Base-by-base conservation (phyloP, 2,888 invertebrate genomes). In the Megamerina dolium region DNA sequence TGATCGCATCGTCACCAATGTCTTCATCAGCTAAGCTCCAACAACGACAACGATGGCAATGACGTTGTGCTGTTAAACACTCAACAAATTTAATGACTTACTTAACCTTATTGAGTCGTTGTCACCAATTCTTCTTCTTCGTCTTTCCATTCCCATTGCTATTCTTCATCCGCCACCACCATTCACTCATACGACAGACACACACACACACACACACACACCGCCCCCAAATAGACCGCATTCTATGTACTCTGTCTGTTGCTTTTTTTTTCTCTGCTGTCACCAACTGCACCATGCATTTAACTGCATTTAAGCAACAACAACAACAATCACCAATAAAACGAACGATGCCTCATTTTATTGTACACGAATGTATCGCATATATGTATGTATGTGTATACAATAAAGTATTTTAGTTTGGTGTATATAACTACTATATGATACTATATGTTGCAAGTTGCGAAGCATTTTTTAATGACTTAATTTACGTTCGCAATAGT, bases 391-490 rank as follows among this genome's bases (percentile, higher is more conserved):
- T n/a, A n/a, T n/a, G n/a, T n/a, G n/a, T n/a, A n/a, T n/a, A n/a
- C n/a, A n/a, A n/a, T n/a, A n/a, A n/a, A n/a, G n/a, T n/a, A n/a
- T n/a, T n/a, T n/a, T n/a, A n/a, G n/a, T n/a, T n/a, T n/a, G n/a
- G n/a, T n/a, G n/a, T n/a, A n/a, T n/a, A n/a, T n/a, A n/a, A n/a
- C n/a, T n/a, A n/a, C n/a, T n/a, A n/a, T n/a, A n/a, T n/a, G n/a
- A n/a, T n/a, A n/a, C n/a, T n/a, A n/a, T 41, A 45, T 37, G 43
- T 45, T 43, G 49, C 50, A 56, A 54, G 61, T 63, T 61, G n/a
- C n/a, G n/a, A n/a, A 59, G 61, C 57, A 62, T 60, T 63, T 65
- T 64, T 64, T 64, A 65, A 65, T 65, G 64, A 63, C 64, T 65
- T 65, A 64, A 65, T 65, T 65, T 64, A 65, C 62, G 61, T 64